Evolutionary conservation across 2,113 vertebrate species (phyloP), one percentile per base, ranked within the genome.

Genomic region (Ancistrus triradiatus): DNA sequence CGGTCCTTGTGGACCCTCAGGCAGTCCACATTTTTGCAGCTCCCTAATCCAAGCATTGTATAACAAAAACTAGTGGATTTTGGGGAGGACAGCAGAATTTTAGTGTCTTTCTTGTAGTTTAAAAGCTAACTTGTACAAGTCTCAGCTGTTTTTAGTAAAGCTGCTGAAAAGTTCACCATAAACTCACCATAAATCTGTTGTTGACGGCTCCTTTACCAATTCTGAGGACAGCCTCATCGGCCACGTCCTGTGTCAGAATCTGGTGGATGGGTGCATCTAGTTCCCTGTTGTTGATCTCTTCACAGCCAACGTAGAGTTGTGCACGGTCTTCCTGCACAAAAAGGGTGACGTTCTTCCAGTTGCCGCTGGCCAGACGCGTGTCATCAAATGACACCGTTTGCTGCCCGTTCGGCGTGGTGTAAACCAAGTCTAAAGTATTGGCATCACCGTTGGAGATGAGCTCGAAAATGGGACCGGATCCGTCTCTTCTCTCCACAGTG

Each of bases 281-380:
- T 72, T 97, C 95, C 0, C 86, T 85, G 0, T 79, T 90, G 44
- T 94, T 89, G 85, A 98, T 88, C 81, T 94, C 92, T 49, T 98
- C 94, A 57, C 96, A 99, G 25, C 93, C 96, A 2, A 98, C 90
- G 17, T 90, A 94, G 1, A 99, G 90, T 61, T 97, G 92, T 19
- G 91, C 96, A 7, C 88, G 83, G 66, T 98, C 95, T 37, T 98
- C 94, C 73, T 98, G 92, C 55, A 98, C 87, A 48, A 98, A 97
- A 67, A 99, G 87, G 2, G 92, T 97, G 86, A 99, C 90, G 74
- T 93, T 97, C 86, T 88, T 94, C 96, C 96, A 99, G 2, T 92
- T 91, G 44, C 92, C 92, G 0, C 85, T 92, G 44, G 94, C 93
- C 75, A 99, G 77, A 19, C 86, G 75, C 0, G 88, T 90, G 14